Evolutionary conservation across 2,113 vertebrate genomes (phyloP).

Genomic region (Uropsilus gracilis): DNA sequence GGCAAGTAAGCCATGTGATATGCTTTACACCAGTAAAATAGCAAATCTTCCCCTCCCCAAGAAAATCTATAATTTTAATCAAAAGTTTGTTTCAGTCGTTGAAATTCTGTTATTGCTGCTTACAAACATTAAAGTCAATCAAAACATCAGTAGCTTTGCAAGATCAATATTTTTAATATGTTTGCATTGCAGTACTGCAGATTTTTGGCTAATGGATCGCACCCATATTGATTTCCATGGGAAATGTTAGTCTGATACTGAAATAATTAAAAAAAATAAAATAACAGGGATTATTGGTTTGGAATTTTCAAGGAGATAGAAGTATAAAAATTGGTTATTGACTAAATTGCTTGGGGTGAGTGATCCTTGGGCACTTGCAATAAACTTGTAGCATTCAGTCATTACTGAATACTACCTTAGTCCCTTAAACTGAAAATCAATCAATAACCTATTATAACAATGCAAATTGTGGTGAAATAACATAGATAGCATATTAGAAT

Average conservation of each 20-base stretch:
- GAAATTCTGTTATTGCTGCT: slow-evolving; percentile 91
- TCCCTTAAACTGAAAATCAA: slow-evolving; percentile 93
- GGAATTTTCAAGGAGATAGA: slow-evolving; percentile 93
- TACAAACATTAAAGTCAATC: slow-evolving; percentile 91
- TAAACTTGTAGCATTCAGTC: slow-evolving; percentile 93
- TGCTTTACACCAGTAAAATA: too few species aligned
- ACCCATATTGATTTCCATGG: slow-evolving; percentile 96
- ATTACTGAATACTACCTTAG: slow-evolving; percentile 92
- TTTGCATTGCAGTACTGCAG: slow-evolving; percentile 89
- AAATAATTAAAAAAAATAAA: slow-evolving; percentile 88
- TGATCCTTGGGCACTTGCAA: slow-evolving; percentile 95
- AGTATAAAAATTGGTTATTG: slow-evolving; percentile 98
- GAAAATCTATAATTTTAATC: slow-evolving; percentile 93
- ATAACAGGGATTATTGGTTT: slow-evolving; percentile 88
- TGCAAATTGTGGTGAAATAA: slow-evolving; percentile 96
- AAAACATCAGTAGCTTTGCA: slow-evolving; percentile 86
- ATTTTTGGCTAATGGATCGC: slow-evolving; percentile 95
- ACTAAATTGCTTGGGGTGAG: slow-evolving; percentile 93
- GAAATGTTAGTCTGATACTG: slow-evolving; percentile 95
- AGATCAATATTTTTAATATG: slow-evolving; percentile 94
- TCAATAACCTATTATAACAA: slow-evolving; percentile 99
- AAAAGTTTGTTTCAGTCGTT: slow-evolving; percentile 91
- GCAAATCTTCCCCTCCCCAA: too few species aligned
- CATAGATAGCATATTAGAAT: slow-evolving; percentile 88
- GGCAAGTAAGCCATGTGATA: too few species aligned